Percentiles rank a stretch among this genome's conserved stretches.
These are phyloP conservation scores for Drosophila aldrichi DNA, from an alignment of 2,888 invertebrate genomes.

Conservation along the genomic window DNA sequence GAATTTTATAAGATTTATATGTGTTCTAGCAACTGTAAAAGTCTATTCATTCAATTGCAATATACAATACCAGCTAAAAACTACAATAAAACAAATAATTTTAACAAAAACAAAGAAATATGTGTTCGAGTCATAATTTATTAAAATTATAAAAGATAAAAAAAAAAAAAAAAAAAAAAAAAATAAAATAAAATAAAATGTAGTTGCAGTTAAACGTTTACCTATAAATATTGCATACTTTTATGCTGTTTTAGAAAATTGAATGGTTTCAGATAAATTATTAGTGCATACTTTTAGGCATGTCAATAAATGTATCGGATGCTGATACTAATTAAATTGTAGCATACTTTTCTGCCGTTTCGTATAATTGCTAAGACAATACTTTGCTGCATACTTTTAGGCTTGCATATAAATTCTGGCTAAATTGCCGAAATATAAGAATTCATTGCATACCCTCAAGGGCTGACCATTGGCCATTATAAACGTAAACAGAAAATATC, in stretches of 20 bases:
- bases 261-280: background rate
- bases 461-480: background rate
- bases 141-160: no score
- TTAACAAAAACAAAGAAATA: background rate
- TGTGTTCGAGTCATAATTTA: background rate
- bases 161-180: no score
- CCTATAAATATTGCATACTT: background rate
- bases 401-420: background rate
- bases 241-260: no score
- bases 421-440: background rate
- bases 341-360: background rate
- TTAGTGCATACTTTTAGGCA: background rate
- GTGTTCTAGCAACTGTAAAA: background rate
- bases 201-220: background rate
- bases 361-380: rapidly evolving
- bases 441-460: slow-evolving; percentile 3
- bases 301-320: background rate
- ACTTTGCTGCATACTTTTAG: background rate
- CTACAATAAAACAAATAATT: background rate
- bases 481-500: no score
- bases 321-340: background rate
- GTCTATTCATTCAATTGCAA: background rate
- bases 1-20: background rate
- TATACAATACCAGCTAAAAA: slow-evolving; percentile 2
- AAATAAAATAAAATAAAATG: no score